A percentile compares a stretch with the other conserved stretches of the same genome.
Evolutionary conservation across 2,888 invertebrate species (phyloP).

Genomic region (Portevinia maculata): DNA sequence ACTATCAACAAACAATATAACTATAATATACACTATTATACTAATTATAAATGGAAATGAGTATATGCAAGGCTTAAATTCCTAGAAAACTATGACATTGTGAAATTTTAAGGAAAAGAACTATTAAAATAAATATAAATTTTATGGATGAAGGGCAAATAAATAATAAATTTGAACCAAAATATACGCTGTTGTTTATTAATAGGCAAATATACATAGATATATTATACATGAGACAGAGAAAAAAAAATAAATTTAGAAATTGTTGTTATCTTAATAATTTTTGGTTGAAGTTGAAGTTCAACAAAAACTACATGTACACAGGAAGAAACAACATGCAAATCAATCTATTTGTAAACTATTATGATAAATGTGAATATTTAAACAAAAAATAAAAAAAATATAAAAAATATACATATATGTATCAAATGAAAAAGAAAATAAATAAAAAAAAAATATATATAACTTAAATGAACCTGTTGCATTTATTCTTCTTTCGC

Average conservation of each 20-base stretch:
- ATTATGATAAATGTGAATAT: slow-evolving; percentile 71
- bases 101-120: slow-evolving; percentile 11
- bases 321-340: slow-evolving; percentile 43
- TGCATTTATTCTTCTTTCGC: not conserved
- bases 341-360: slow-evolving; percentile 71
- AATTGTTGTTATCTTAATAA: slow-evolving; percentile 59
- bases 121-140: too few species aligned
- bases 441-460: slow-evolving; percentile 39
- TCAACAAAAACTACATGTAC: slow-evolving; percentile 16
- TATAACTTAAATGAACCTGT: slow-evolving; percentile 24
- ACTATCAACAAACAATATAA: slow-evolving; percentile 50
- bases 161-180: slow-evolving; percentile 41
- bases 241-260: slow-evolving; percentile 11
- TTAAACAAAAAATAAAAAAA: slow-evolving; percentile 34
- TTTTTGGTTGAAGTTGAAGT: slow-evolving; percentile 46
- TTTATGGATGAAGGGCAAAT: slow-evolving; percentile 13
- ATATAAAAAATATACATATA: too few species aligned
- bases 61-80: slow-evolving; percentile 16
- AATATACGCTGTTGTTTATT: slow-evolving; percentile 21
- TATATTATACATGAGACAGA: slow-evolving; percentile 44
- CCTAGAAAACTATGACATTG: slow-evolving; percentile 29
- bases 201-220: slow-evolving; percentile 50
- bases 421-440: slow-evolving; percentile 59
- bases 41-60: slow-evolving; percentile 23
- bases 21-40: slow-evolving; percentile 28